Base-by-base conservation (phyloP, 1,140 invertebrate genomes). In the Cylas formicarius region DNA sequence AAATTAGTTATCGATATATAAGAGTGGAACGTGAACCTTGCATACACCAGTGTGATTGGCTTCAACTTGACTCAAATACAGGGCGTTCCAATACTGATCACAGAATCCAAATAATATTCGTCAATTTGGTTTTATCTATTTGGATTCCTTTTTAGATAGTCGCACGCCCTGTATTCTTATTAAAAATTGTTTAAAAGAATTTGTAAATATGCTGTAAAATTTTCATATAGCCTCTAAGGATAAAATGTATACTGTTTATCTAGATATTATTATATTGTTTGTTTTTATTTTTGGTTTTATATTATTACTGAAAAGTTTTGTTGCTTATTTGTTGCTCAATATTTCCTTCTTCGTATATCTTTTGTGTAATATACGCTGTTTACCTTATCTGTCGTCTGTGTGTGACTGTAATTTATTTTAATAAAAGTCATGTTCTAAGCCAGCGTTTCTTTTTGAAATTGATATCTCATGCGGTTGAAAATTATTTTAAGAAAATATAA, bases 401-500 rank as follows among this genome's bases (percentile, higher is more conserved):
- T 66, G 62, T 67, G 63, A 66, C 56, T 66, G 65, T 67, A 67
- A 67, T 66, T 67, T 67, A 66, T 67, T 67, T 67, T 65, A 67
- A 67, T 63, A 63, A 63, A 62, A 65, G 55, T 65, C 55, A 62
- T 63, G 58, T 61, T 53, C 46, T 49, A 41, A 53, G 39, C 21
- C 3, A 36, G n/a, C n/a, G n/a, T n/a, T n/a, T n/a, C n/a, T n/a
- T n/a, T n/a, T n/a, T n/a, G n/a, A n/a, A n/a, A n/a, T n/a, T n/a
- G n/a, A n/a, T 52, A 45, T 49, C 41, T 34, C 41, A 21, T 52
- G 10, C 9, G 24, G 13, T 49, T 27, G 44, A 27, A 26, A 26
- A 9, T 26, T 26, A 9, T 26, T 9, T 26, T 26, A 26, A 13
- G n/a, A n/a, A n/a, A n/a, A n/a, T n/a, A n/a, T n/a, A n/a, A n/a